Percentiles rank a stretch among this genome's conserved stretches.
phyloP scores from a whole-genome alignment of 2,888 invertebrate species.

The Erpobdella octoculata region DNA sequence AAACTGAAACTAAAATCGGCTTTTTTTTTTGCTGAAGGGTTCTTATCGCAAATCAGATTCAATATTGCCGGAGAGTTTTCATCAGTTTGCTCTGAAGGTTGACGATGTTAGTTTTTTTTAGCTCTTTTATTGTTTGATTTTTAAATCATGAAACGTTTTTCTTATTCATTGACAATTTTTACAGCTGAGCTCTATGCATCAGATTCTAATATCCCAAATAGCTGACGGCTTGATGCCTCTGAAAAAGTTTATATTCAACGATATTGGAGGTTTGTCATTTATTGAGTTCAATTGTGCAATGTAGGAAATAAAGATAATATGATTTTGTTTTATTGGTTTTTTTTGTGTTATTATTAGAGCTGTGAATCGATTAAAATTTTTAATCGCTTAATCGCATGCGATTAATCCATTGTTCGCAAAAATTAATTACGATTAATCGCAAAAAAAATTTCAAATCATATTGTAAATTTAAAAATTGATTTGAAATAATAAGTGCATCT shows the following conservation, averaged over 20 bases:
- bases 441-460: too few species aligned
- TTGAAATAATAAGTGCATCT: too few species aligned
- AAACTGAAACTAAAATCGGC: too few species aligned
- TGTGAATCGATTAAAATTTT: background rate
- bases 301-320: too few species aligned
- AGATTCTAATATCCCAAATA: background rate
- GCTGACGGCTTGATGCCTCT: background rate
- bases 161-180: background rate
- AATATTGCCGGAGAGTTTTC: background rate
- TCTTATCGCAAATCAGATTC: background rate
- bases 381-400: too few species aligned
- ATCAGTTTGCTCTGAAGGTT: background rate
- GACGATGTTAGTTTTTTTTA: background rate
- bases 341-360: background rate
- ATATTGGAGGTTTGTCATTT: background rate
- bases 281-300: too few species aligned
- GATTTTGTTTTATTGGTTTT: background rate
- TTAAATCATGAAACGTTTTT: background rate
- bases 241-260: background rate
- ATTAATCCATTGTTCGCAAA: too few species aligned
- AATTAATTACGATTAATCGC: too few species aligned
- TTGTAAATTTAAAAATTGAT: too few species aligned
- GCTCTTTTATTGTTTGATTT: background rate
- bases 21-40: background rate
- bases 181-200: slow-evolving; percentile 3